phyloP scores from a whole-genome alignment of 30 jellyfish, hydroid and myxozoan genomes.

The Nemopilema nomurai region DNA sequence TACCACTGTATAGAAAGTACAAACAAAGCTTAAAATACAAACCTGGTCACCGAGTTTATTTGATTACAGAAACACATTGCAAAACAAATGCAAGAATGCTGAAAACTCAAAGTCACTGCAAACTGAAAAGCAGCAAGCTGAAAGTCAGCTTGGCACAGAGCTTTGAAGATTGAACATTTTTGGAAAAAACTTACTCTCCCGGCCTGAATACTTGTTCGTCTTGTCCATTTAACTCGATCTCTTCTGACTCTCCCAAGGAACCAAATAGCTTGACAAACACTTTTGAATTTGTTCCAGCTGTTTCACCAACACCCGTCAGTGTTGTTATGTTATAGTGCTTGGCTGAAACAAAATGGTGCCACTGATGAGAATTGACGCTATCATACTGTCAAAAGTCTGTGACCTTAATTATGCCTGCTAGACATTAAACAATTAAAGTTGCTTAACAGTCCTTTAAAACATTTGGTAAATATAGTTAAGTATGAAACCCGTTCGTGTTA shows the following conservation, averaged over 20 bases:
- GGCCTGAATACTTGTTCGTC: constrained; percentile 71
- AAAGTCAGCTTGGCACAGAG: too few species aligned
- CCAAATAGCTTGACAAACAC: constrained; percentile 76
- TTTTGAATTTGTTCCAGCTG: constrained; percentile 90
- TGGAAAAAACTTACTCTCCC: constrained; percentile 78
- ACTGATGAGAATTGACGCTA: not conserved
- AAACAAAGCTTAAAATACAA: not conserved
- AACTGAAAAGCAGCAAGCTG: too few species aligned
- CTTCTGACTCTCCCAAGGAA: constrained; percentile 86
- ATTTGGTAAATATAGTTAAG: too few species aligned
- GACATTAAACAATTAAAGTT: too few species aligned
- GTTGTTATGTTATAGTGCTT: constrained; percentile 85
- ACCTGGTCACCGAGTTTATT: too few species aligned
- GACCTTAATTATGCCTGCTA: too few species aligned
- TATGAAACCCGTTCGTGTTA: too few species aligned
- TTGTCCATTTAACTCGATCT: constrained; percentile 77
- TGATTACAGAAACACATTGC: too few species aligned
- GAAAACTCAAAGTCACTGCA: too few species aligned
- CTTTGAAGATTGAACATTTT: not conserved
- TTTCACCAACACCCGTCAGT: constrained; percentile 80
- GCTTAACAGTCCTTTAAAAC: too few species aligned
- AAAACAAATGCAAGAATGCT: too few species aligned
- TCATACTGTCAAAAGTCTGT: not conserved
- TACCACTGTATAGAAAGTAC: not conserved
- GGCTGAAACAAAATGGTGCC: constrained; percentile 38